phyloP scores from a whole-genome alignment of 2,113 vertebrate species.

The Hippocampus guttulatus region DNA sequence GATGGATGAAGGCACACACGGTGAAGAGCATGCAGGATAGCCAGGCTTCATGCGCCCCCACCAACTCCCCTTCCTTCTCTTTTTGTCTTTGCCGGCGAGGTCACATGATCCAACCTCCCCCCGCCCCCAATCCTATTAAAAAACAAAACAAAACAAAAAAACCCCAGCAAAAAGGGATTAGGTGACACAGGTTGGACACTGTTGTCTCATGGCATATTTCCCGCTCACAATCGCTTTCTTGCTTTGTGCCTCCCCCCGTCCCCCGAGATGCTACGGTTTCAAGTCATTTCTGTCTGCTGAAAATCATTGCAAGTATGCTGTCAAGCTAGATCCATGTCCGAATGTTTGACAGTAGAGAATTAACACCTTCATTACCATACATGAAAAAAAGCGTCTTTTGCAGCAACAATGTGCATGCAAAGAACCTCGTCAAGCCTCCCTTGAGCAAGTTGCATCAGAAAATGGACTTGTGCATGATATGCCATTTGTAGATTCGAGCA shows the following conservation, averaged over 20 bases:
- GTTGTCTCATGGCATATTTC: slow-evolving; percentile 42
- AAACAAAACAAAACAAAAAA: slow-evolving; percentile 30
- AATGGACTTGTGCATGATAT: no score
- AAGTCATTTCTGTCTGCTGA: slow-evolving; percentile 4
- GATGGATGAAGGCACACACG: slow-evolving; percentile 51
- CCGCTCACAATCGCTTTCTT: slow-evolving; percentile 7
- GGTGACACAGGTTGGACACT: slow-evolving; percentile 51
- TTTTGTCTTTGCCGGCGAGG: slow-evolving; percentile 43
- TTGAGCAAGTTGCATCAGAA: no score
- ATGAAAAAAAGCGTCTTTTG: slow-evolving; percentile 8
- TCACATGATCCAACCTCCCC: slow-evolving; percentile 40
- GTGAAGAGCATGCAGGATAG: slow-evolving; percentile 24
- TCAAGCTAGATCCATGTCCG: neutral
- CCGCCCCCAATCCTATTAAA: slow-evolving; percentile 60
- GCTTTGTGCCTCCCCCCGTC: neutral
- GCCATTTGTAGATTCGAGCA: no score
- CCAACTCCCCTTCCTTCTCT: slow-evolving; percentile 22
- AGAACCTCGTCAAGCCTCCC: no score
- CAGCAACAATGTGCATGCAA: slow-evolving; percentile 2
- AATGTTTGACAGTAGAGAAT: neutral
- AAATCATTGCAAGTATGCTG: slow-evolving; percentile 2
- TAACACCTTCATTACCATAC: neutral
- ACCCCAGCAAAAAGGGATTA: slow-evolving; percentile 47
- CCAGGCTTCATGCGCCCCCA: slow-evolving; percentile 22
- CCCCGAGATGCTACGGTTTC: slow-evolving; percentile 33